Evolutionary conservation across 2,888 invertebrate genomes (phyloP), one percentile per base, ranked within the genome.

Genomic region (Rhorus exstirpatorius): DNA sequence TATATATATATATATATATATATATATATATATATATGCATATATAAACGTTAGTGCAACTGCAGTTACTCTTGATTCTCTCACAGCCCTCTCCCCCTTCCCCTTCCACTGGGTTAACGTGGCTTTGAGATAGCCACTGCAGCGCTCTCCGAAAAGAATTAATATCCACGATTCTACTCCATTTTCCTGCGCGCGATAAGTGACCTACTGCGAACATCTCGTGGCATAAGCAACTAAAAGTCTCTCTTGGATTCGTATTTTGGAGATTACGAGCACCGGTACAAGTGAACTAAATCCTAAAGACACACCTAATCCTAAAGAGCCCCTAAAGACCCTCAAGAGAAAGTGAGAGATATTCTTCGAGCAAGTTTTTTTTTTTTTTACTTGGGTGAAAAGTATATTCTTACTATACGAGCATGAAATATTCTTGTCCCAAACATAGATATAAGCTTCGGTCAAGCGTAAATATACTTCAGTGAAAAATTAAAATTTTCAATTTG

Each of bases 61-160:
- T 71, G 76, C 65, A 60, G 58, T 76, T 49, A 55, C 76, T 71
- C 58, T 72, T 67, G 67, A 72, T 81, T 58, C 44, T 77, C 49
- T 71, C 58, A 44, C 71, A 75, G 68, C 68, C 53, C 74, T 49
- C 72, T 35, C 41, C 21, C 21, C 41, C 24, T 53, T n/a, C 46
- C 14, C 12, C 31, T 19, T 63, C 12, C 14, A 41, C 63, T 53
- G 17, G 68, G 46, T 55, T 24, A 38, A 55, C 24, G 55, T 70
- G 38, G 63, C 63, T 80, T 80, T 75, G 70, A 75, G 46, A 53
- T 19, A 44, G 70, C 38, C 44, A 21, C 44, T 35, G 38, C 26
- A 55, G 21, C 55, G 21, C 44, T 14, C 19, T 35, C 19, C 26
- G 38, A 61, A 31, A 49, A 63, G 53, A 26, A 19, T 75, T 19